Percentiles rank a stretch among this genome's conserved stretches.
These are phyloP conservation scores for Thereuonema tuberculata DNA, from an alignment of 1,140 invertebrate species.

Conservation along the genomic window DNA sequence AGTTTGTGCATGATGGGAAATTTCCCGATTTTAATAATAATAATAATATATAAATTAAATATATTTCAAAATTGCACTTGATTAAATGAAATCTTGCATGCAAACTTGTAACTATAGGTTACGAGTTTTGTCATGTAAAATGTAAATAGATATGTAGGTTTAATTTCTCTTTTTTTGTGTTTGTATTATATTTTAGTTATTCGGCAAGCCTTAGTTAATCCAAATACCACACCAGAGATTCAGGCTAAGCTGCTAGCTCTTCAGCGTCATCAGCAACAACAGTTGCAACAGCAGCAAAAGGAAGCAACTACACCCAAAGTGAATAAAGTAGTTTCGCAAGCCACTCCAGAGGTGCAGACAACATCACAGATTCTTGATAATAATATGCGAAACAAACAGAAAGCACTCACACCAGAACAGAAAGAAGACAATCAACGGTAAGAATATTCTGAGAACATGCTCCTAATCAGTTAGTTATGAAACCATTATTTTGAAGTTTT, in stretches of 20 bases:
- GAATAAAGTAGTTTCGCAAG: constrained; percentile 16
- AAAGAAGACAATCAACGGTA: constrained; percentile 31
- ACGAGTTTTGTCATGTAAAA: too few species aligned
- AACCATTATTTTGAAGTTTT: too few species aligned
- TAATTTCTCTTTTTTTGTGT: too few species aligned
- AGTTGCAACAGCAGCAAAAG: constrained; percentile 38
- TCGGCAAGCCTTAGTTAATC: constrained; percentile 32
- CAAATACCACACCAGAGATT: constrained; percentile 77
- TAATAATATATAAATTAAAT: too few species aligned
- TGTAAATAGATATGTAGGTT: too few species aligned
- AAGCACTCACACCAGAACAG: constrained; percentile 27
- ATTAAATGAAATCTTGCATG: too few species aligned
- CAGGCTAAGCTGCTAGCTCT: constrained; percentile 79
- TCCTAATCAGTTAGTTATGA: background rate
- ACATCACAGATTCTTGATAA: constrained; percentile 16
- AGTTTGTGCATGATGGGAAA: too few species aligned
- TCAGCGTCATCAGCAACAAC: constrained; percentile 69
- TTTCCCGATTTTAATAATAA: too few species aligned
- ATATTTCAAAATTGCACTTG: too few species aligned
- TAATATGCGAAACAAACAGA: constrained; percentile 41
- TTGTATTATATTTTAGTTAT: too few species aligned
- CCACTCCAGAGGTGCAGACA: background rate
- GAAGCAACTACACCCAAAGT: constrained; percentile 23
- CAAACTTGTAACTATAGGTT: too few species aligned
- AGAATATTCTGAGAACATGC: too few species aligned